Conservation (phyloP, 2,888 invertebrate species). For the Lasius fuliginosus region DNA sequence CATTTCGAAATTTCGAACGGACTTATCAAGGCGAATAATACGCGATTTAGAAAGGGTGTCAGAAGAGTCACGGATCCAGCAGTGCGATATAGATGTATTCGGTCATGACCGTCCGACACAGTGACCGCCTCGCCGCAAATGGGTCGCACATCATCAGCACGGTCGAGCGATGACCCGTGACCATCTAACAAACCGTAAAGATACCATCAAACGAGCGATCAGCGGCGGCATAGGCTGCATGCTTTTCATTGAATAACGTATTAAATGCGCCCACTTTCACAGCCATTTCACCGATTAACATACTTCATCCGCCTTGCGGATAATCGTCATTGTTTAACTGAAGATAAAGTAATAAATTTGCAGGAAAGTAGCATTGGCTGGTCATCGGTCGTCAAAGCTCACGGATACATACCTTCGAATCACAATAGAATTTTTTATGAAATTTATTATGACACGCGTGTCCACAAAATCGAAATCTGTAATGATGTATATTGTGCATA, state of each 20-base stretch:
- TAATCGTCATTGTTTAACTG: not conserved
- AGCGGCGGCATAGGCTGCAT: slow-evolving; percentile 27
- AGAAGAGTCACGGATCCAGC: not conserved
- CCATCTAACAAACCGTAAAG: slow-evolving; percentile 76
- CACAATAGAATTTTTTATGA: not conserved
- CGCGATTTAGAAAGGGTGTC: not conserved
- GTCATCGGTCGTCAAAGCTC: not conserved
- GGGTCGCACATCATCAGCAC: slow-evolving; percentile 56
- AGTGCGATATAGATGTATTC: slow-evolving; percentile 22
- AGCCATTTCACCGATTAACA: slow-evolving; percentile 27
- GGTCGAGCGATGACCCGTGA: slow-evolving; percentile 72
- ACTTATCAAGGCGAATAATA: not conserved
- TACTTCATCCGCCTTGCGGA: not conserved
- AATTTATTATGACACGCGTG: not conserved
- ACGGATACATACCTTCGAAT: not conserved
- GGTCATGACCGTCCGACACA: slow-evolving; percentile 41
- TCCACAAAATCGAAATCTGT: not conserved
- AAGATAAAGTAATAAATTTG: not conserved
- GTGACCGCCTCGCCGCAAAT: slow-evolving; percentile 51
- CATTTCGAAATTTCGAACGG: not conserved
- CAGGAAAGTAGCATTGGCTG: not conserved
- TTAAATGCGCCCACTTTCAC: slow-evolving; percentile 48
- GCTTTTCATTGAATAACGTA: slow-evolving; percentile 52
- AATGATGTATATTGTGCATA: not conserved
- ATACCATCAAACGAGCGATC: slow-evolving; percentile 57